phyloP scores from a whole-genome alignment of 1,140 invertebrate genomes.

The Trichonephila clavata region DNA sequence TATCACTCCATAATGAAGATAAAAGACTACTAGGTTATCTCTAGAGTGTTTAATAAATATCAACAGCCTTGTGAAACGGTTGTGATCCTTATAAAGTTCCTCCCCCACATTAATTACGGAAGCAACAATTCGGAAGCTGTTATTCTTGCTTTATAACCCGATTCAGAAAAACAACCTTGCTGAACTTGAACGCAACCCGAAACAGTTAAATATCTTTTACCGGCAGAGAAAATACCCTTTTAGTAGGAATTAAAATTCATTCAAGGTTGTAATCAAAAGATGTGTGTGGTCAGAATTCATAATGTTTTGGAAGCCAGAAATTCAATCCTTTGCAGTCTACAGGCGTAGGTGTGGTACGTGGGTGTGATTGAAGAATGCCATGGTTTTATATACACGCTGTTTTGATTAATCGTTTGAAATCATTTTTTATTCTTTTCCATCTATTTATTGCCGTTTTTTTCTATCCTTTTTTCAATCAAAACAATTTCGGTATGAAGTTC shows the following conservation, averaged over 20 bases:
- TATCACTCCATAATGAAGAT: too few relatives aligned
- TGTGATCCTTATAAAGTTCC: background rate
- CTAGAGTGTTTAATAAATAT: background rate
- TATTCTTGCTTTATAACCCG: background rate
- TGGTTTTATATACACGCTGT: background rate
- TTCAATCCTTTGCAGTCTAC: constrained; percentile 5
- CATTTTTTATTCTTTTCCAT: background rate
- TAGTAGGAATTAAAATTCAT: constrained; percentile 3
- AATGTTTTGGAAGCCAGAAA: background rate
- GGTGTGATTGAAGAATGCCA: constrained; percentile 28
- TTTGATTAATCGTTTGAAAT: background rate
- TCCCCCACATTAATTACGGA: background rate
- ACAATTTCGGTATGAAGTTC: background rate
- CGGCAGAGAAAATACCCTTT: constrained; percentile 1
- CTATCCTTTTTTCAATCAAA: background rate
- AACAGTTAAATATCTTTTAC: constrained; percentile 7
- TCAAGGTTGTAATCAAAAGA: constrained; percentile 13
- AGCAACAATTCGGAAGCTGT: constrained; percentile 2
- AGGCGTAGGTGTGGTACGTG: constrained; percentile 33
- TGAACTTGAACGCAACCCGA: background rate
- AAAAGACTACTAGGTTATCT: too few relatives aligned
- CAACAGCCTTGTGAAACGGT: background rate
- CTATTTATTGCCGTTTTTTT: background rate
- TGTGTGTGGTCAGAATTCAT: constrained; percentile 33
- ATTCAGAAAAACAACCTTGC: constrained; percentile 13